Base-by-base conservation (phyloP, 2,888 invertebrate genomes). In the Molanna angustata region DNA sequence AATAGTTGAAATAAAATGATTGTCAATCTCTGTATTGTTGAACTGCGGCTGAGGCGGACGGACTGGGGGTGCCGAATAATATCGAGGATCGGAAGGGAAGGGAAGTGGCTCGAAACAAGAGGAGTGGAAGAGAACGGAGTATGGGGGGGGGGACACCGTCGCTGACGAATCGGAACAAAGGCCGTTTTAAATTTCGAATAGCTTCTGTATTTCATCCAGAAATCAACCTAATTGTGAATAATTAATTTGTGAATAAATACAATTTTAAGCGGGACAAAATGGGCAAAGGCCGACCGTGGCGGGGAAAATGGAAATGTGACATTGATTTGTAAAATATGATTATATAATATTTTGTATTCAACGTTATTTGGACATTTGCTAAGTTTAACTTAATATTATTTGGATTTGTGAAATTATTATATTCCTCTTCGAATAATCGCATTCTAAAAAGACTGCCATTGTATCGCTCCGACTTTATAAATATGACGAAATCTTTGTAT, bases 201-300 rank as follows among this genome's bases (percentile, higher is more conserved):
- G 58, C 58, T 58, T 58, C 58, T 58, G 58, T 58, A 52, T 58
- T 58, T 58, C 58, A 53, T 56, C 50, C 53, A 50, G 56, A 58
- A 58, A 58, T 58, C 58, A 55, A 52, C 56, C 56, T 58, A 58
- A 58, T 58, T 58, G 58, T 58, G 58, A 58, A 58, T 58, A 58
- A 58, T 58, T 58, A 58, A 58, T 58, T 58, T 54, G 55, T 47
- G 58, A 58, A 58, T 58, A 58, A 55, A 58, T 58, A 58, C 58
- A 58, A 52, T 58, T 58, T 52, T 55, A 58, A 49, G 50, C 45
- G 50, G 41, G 41, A 37, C 49, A 57, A 57, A 57, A 53, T 57
- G 57, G 57, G n/a, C n/a, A n/a, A n/a, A n/a, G n/a, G n/a, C 53
- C 40, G 42, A 37, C 40, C 43, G 32, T 31, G 40, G 22, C 39